A percentile compares a stretch with the other conserved stretches of the same genome.
Conservation (phyloP, 2,113 vertebrate genomes). For the Psophia crepitans region DNA sequence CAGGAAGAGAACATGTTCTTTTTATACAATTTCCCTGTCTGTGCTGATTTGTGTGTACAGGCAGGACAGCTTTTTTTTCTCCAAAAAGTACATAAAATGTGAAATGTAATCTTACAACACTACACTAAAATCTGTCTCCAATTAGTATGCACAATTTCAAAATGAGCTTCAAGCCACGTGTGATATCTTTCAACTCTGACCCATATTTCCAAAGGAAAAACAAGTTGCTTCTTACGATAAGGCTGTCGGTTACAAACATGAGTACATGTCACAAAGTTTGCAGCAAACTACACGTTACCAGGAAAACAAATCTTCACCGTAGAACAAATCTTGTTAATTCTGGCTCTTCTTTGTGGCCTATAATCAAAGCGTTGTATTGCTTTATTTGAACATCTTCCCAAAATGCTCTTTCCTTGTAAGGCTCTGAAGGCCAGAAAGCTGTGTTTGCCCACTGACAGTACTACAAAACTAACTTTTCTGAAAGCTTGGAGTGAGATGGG, state of each 20-base stretch:
- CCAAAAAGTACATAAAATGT: conserved; percentile 3
- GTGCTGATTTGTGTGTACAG: background rate
- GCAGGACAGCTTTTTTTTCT: background rate
- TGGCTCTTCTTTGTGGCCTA: background rate
- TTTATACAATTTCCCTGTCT: conserved; percentile 38
- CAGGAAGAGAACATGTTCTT: conserved; percentile 26
- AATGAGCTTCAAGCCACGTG: background rate
- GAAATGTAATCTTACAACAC: conserved; percentile 4
- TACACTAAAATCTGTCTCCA: conserved; percentile 8
- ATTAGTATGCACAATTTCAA: background rate
- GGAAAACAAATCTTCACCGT: background rate
- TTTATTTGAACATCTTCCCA: background rate
- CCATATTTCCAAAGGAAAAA: background rate
- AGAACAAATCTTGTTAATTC: background rate
- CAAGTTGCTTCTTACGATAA: background rate
- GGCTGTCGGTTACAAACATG: background rate
- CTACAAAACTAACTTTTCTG: background rate
- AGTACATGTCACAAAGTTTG: background rate
- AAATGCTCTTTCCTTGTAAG: background rate
- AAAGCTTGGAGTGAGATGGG: background rate
- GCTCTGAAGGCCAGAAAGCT: background rate
- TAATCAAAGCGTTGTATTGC: background rate
- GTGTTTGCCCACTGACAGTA: background rate
- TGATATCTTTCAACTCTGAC: conserved; percentile 25
- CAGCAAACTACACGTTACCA: background rate